Evolutionary conservation across 1,140 invertebrate species (phyloP), one percentile per base, ranked within the genome.

Genomic region (Lepidurus packardi): DNA sequence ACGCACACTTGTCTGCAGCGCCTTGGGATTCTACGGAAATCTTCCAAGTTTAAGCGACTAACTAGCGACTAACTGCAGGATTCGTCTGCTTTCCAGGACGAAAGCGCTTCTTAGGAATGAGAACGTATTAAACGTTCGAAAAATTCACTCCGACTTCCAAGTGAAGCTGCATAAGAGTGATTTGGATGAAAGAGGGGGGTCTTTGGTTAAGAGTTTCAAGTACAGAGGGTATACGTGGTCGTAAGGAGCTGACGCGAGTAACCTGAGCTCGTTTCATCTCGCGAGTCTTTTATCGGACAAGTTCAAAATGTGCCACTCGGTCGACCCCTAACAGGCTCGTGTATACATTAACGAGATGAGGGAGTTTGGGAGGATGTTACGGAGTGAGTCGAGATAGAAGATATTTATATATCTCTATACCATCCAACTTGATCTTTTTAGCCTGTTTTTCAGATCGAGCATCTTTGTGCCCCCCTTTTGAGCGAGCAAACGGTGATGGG

Each of bases 231-330:
- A 65, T 65, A 65, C 13, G 53, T 65, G 53, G 53, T 65, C 16
- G 1, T 65, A 21, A 21, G 53, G 21, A n/a, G 53, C 53, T 65
- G 53, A 16, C 53, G 21, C 53, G 13, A 13, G 53, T 65, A 65
- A 65, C 53, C 53, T 65, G 53, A 65, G 53, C 53, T 21, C 9
- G 16, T n/a, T n/a, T 7, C 16, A 21, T 65, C 53, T 9, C 21
- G 13, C 53, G 53, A 65, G 53, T 65, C 53, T 65, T 65, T 65
- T 65, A 65, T 65, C 53, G 53, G 53, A 65, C 53, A 65, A 65
- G 53, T 65, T 65, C 53, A 65, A 65, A 65, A 65, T 65, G 53
- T 65, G 53, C 16, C 13, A 65, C 53, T 65, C 53, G 53, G 9
- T 21, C 53, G 53, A 65, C 53, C 53, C 53, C 53, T 1, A 65